Base-by-base conservation (phyloP, 2,113 vertebrate genomes). In the Catharus bicknelli region DNA sequence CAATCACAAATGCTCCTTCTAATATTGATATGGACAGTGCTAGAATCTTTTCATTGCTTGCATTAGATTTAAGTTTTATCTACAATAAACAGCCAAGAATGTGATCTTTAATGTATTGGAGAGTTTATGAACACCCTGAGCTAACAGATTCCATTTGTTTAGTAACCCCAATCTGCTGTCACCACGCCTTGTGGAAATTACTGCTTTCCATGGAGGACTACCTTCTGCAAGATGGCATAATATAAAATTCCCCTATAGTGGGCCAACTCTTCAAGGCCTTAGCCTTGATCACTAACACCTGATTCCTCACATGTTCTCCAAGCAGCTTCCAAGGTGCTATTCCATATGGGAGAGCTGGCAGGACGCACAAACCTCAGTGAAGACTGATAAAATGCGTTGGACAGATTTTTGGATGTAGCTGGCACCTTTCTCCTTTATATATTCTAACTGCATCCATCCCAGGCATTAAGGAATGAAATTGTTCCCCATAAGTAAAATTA, bases 1-100 rank as follows among this genome's bases (percentile, higher is more conserved):
- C 94, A 95, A 96, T 96, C 95, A 90, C 81, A 97, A 96, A 95
- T 73, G 86, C 42, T 88, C 81, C 96, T 97, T 96, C 93, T 96
- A 90, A 91, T 95, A 86, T 94, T 96, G 95, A 86, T 94, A 90
- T 32, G 75, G 78, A 90, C 82, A 84, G 48, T 23, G n/a, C 76
- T 92, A 68, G 95, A 94, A 97, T 97, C 83, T 96, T 83, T 86
- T 96, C 32, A 51, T 93, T 97, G 72, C 83, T 96, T 94, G 74
- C 53, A 43, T 94, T 94, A 93, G 70, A 91, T 97, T 96, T 97
- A 86, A 92, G 76, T 90, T 95, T 96, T 92, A 94, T 90, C 86
- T 96, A 74, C 80, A 93, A 68, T 77, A 96, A 97, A 92, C 83
- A 96, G 48, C 36, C 79, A 95, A 88, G 88, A 95, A 94, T 77